Evolutionary conservation across 2,888 invertebrate species (phyloP).

Genomic region (Linnaemya tessellans): DNA sequence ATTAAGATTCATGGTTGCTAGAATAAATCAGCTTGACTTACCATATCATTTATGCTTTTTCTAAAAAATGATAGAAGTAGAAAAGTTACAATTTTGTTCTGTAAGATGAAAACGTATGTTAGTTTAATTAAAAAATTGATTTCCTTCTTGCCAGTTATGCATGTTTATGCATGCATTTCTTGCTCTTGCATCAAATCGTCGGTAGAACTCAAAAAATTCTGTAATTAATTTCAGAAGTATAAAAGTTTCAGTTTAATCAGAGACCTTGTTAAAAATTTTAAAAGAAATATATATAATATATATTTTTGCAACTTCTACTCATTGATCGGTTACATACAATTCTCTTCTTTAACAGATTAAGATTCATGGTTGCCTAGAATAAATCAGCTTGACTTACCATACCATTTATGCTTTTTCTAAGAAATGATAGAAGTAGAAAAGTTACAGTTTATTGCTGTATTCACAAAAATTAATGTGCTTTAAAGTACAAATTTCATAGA

Average conservation of each 20-base stretch:
- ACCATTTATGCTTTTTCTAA: background rate
- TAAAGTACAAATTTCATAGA: too few species aligned
- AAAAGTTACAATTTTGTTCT: slow-evolving; percentile 64
- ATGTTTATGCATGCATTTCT: too few species aligned
- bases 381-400: slow-evolving; percentile 65
- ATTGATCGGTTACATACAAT: slow-evolving; percentile 73
- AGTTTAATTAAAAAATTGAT: too few species aligned
- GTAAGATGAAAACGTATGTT: slow-evolving; percentile 45
- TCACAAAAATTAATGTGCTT: too few species aligned
- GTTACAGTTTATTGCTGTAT: too few species aligned
- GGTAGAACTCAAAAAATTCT: too few species aligned
- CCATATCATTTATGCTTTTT: slow-evolving; percentile 52
- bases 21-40: slow-evolving; percentile 69
- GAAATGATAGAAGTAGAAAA: slow-evolving; percentile 69
- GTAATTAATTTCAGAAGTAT: slow-evolving; percentile 65
- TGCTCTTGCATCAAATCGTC: too few species aligned
- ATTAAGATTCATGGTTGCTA: slow-evolving; percentile 77
- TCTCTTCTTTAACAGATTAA: slow-evolving; percentile 73
- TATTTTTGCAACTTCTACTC: slow-evolving; percentile 65
- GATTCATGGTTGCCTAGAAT: slow-evolving; percentile 75
- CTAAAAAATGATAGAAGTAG: slow-evolving; percentile 66
- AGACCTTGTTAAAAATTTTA: background rate
- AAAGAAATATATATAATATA: slow-evolving; percentile 34
- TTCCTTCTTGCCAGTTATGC: slow-evolving; percentile 66
- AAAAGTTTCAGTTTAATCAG: slow-evolving; percentile 29